Evolutionary conservation across 2,888 invertebrate genomes (phyloP).

Genomic region (Athrips mouffetella): DNA sequence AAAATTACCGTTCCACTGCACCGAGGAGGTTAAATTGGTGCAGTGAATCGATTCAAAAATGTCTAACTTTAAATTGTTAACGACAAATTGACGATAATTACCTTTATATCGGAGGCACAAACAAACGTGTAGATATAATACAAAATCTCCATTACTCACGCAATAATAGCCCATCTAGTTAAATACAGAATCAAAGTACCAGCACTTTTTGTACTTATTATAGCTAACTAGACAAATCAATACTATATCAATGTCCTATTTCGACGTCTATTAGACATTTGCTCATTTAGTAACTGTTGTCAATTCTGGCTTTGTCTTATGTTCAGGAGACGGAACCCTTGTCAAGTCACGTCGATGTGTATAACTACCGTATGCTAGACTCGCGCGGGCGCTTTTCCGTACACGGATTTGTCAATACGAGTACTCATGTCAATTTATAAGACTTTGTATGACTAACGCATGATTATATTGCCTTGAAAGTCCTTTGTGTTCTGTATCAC

Average conservation of each 20-base stretch:
- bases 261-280: not conserved
- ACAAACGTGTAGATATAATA: no score
- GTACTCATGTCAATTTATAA: slow-evolving; percentile 44
- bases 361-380: slow-evolving; percentile 35
- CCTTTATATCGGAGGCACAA: no score
- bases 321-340: slow-evolving; percentile 31
- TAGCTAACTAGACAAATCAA: no score
- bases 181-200: no score
- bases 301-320: slow-evolving; percentile 19
- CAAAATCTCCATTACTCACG: no score
- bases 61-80: no score
- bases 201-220: no score
- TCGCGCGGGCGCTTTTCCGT: slow-evolving; percentile 41
- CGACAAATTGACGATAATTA: no score
- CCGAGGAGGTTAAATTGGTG: not conserved
- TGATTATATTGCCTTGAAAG: slow-evolving; percentile 43
- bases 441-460: slow-evolving; percentile 35
- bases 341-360: slow-evolving; percentile 39
- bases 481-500: slow-evolving; percentile 22
- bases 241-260: not conserved
- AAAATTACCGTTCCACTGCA: no score
- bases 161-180: no score
- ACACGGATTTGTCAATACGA: slow-evolving; percentile 50
- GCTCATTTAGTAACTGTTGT: not conserved
- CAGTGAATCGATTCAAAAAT: no score